Evolutionary conservation across 2,888 invertebrate genomes (phyloP).

Genomic region (Limnephilus marmoratus): DNA sequence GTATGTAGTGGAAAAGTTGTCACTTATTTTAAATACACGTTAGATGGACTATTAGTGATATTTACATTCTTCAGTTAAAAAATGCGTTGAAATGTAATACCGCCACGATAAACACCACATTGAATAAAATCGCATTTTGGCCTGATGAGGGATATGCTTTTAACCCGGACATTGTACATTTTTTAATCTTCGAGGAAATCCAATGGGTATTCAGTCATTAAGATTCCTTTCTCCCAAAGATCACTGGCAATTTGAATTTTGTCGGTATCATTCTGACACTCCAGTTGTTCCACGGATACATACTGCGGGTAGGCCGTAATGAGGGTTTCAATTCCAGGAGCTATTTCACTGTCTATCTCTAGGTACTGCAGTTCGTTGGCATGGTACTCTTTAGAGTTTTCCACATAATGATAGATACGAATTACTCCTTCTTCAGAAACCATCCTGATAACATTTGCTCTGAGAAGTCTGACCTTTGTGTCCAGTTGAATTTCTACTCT

Average conservation of each 20-base stretch:
- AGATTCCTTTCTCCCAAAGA: constrained; percentile 89
- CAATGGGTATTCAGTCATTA: constrained; percentile 84
- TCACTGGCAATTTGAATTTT: constrained; percentile 84
- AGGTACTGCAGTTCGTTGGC: constrained; percentile 87
- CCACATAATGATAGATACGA: constrained; percentile 87
- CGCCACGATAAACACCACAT: neutral
- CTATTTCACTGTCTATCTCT: constrained; percentile 83
- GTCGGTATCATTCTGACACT: constrained; percentile 79
- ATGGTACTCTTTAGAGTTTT: constrained; percentile 92
- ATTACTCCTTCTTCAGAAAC: constrained; percentile 80
- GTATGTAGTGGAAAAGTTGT: too few relatives aligned
- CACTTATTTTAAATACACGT: too few relatives aligned
- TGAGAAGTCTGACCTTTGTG: constrained; percentile 79
- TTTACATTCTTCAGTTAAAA: too few relatives aligned
- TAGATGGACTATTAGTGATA: too few relatives aligned
- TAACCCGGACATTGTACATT: neutral
- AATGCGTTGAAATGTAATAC: too few relatives aligned
- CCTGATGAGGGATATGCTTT: too few relatives aligned
- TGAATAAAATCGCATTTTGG: too few relatives aligned
- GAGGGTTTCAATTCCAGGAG: constrained; percentile 84
- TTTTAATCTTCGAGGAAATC: constrained; percentile 49
- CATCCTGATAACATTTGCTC: constrained; percentile 79
- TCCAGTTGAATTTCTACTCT: constrained; percentile 82
- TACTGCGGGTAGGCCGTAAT: constrained; percentile 88
- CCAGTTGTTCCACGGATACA: constrained; percentile 84